Conservation (phyloP, 1,140 invertebrate species). For the Eueides isabella region DNA sequence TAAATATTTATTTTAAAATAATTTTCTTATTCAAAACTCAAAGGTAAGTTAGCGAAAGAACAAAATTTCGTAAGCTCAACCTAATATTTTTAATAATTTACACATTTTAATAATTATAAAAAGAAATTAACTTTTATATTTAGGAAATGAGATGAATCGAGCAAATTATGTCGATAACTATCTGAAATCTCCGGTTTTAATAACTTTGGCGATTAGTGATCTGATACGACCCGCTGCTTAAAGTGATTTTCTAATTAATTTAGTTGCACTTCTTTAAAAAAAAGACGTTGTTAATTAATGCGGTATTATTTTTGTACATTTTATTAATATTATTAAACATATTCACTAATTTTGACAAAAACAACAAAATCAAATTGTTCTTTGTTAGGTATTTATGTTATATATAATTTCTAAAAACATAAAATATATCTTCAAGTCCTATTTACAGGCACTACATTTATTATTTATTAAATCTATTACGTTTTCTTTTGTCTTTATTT, state of each 20-base stretch:
- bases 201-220: background rate
- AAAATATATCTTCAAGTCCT: no score
- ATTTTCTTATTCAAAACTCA: no score
- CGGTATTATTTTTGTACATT: background rate
- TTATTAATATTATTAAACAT: background rate
- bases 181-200: background rate
- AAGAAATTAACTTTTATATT: background rate
- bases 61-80: background rate
- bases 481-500: no score
- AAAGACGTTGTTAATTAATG: background rate
- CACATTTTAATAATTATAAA: background rate
- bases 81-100: background rate
- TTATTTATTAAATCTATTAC: no score
- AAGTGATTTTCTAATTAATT: background rate
- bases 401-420: no score
- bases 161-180: background rate
- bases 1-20: no score
- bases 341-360: background rate
- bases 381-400: background rate
- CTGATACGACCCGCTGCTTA: background rate
- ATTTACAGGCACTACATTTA: no score
- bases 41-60: background rate
- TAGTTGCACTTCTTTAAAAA: constrained; percentile 8
- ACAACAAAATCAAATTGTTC: background rate
- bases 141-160: background rate